Base-by-base conservation (phyloP, 1,140 invertebrate genomes). In the Pseudoatta argentina region DNA sequence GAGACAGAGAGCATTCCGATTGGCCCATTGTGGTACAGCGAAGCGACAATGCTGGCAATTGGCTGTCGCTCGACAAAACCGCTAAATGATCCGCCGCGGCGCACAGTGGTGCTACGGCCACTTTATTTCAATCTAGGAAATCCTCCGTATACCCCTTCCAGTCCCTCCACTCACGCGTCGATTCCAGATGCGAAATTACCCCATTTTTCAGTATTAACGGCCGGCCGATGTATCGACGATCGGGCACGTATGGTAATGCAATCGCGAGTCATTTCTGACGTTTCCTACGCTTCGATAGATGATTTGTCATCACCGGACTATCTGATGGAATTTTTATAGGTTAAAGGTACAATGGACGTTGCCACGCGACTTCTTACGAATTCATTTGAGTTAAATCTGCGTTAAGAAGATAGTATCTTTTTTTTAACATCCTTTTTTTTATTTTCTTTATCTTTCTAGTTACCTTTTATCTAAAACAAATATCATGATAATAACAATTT, bases 31-130 rank as follows among this genome's bases (percentile, higher is more conserved):
- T 95, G 94, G 94, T 94, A 94, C 94, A 95, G 92, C 94, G 90
- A 93, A 94, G 94, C 94, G 94, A 95, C 94, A 95, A 95, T 95
- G 94, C 94, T 94, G 92, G 94, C 95, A 95, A 95, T 95, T 95
- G 95, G 94, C 94, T 94, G 94, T 95, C 95, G 95, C 94, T 95
- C 94, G 95, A 95, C 95, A 95, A 95, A 95, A 95, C 94, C 94
- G 95, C 94, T 95, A 95, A 95, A 95, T 94, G 95, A 95, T 95
- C 94, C 93, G 93, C 93, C 93, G 91, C 89, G 92, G 92, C 93
- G 93, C 92, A 94, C 72, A 18, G 92, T 93, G 94, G 92, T 93
- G 93, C 94, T 92, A 94, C 93, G 93, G 93, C 94, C 94, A 95
- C 94, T 95, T 95, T 95, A 95, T 95, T 95, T 95, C 95, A 95